These are phyloP conservation scores for Antennarius maculatus DNA, from an alignment of 2,797 vertebrate species.

Conservation along the genomic window DNA sequence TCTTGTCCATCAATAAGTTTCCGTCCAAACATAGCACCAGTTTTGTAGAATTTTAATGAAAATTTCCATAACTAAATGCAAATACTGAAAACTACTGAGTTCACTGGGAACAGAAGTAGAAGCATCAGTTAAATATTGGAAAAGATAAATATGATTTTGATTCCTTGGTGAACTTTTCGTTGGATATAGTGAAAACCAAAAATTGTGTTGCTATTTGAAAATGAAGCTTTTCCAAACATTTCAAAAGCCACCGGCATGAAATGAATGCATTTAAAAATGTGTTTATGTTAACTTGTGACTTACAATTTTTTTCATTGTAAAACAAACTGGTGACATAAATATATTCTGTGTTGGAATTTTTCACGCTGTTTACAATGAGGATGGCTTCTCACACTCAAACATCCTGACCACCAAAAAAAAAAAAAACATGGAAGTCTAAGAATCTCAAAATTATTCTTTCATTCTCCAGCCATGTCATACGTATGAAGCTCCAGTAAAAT, in stretches of 20 bases:
- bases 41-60: no score
- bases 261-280: conserved; percentile 23
- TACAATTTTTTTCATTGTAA: conserved; percentile 56
- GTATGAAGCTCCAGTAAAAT: conserved; percentile 9
- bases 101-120: no score
- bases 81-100: no score
- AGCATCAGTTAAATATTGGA: no score
- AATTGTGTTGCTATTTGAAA: no score
- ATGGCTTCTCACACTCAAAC: conserved; percentile 9
- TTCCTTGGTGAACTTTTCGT: neutral
- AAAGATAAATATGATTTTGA: no score
- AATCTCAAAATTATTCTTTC: conserved; percentile 31
- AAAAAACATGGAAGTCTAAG: conserved; percentile 27
- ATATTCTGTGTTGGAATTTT: conserved; percentile 20
- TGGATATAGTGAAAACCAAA: conserved; percentile 6
- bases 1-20: no score
- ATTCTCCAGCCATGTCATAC: conserved; percentile 43
- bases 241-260: neutral
- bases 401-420: neutral
- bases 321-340: conserved; percentile 55
- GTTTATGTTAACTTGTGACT: conserved; percentile 55
- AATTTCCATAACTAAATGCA: no score
- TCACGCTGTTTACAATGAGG: conserved; percentile 8
- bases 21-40: no score
- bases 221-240: conserved; percentile 3